phyloP scores from a whole-genome alignment of 2,113 vertebrate species.

The Pimephales promelas region DNA sequence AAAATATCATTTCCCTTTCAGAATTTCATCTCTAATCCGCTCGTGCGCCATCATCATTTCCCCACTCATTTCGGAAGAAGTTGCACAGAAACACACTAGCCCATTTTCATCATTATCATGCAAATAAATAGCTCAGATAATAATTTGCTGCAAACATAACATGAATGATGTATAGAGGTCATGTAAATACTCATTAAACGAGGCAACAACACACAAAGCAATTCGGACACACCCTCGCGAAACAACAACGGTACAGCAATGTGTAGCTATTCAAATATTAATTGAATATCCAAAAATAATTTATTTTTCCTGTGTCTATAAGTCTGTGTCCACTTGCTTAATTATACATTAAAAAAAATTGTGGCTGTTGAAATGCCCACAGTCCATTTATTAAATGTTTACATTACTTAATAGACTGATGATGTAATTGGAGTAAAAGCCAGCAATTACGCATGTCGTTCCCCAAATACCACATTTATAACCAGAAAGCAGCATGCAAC shows the following conservation, averaged over 20 bases:
- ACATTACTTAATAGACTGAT: not conserved
- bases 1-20: not conserved
- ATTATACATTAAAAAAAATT: not conserved
- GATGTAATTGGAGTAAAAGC: not conserved
- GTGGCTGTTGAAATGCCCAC: not conserved
- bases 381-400: not conserved
- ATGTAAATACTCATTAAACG: not conserved
- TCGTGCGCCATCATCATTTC: not conserved
- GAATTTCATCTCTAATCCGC: not conserved
- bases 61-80: not conserved
- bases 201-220: not conserved
- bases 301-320: not conserved
- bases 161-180: not conserved
- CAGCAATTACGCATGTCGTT: not conserved
- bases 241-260: not conserved
- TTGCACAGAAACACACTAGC: not conserved
- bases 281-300: not conserved
- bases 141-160: too few relatives aligned
- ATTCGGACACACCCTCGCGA: constrained; percentile 48
- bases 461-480: not conserved
- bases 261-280: too few relatives aligned
- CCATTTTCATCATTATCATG: not conserved
- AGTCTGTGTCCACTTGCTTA: not conserved
- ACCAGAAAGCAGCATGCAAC: not conserved
- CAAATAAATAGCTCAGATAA: not conserved